Conservation (phyloP, 2,113 vertebrate genomes). For the cat (Felis catus) region DNA sequence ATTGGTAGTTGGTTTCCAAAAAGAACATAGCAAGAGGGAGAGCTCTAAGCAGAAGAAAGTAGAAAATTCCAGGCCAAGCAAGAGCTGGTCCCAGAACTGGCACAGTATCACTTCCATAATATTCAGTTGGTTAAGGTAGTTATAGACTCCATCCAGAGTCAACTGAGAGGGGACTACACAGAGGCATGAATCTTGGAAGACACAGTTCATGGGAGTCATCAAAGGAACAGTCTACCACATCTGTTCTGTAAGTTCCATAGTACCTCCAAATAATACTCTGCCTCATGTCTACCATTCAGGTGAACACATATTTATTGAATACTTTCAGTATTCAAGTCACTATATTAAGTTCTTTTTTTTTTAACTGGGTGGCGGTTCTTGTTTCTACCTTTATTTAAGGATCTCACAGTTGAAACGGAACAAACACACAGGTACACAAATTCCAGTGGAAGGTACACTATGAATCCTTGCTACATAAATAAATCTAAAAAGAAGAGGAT, state of each 20-base stretch:
- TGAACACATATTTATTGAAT: not conserved
- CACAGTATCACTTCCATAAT: not conserved
- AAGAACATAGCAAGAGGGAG: not conserved
- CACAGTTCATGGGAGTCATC: not conserved
- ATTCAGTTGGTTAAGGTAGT: not conserved
- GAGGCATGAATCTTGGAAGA: not conserved
- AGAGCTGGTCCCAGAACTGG: not conserved
- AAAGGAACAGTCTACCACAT: not conserved
- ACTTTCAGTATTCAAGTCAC: not conserved
- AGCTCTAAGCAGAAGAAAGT: not conserved
- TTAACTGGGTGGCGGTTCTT: not conserved
- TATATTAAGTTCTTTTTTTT: not conserved
- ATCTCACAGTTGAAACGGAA: not conserved
- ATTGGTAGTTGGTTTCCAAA: not conserved
- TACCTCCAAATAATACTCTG: not conserved
- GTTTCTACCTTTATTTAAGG: not conserved
- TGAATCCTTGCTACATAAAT: conserved; percentile 5
- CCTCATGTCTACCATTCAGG: not conserved
- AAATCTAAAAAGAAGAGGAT: not conserved
- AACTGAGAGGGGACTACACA: not conserved
- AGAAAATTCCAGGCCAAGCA: not conserved
- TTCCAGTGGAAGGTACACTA: not conserved
- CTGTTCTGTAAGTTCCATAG: not conserved
- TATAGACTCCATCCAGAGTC: not conserved
- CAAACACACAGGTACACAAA: not conserved